phyloP scores from a whole-genome alignment of 2,113 vertebrate genomes.

The Thermophis baileyi region DNA sequence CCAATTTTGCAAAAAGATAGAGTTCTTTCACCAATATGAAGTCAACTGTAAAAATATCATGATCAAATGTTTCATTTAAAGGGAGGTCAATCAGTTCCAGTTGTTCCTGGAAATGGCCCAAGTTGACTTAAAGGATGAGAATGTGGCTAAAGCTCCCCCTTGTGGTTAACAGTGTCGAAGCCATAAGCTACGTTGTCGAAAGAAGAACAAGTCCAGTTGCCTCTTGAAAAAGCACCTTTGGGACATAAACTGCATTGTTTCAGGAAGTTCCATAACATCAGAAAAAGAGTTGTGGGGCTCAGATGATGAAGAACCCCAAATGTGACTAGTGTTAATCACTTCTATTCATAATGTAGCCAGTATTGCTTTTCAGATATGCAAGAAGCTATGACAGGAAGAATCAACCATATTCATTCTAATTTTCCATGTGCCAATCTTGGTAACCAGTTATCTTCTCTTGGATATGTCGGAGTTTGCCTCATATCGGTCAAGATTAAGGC shows the following conservation, averaged over 20 bases:
- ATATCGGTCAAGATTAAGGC: neutral
- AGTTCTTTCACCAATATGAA: slow-evolving; percentile 3
- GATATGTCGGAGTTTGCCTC: neutral
- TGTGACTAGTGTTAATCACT: neutral
- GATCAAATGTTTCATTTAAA: slow-evolving; percentile 2
- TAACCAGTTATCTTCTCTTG: neutral
- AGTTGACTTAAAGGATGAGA: neutral
- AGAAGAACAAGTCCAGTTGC: no score
- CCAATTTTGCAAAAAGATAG: neutral
- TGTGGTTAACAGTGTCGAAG: neutral
- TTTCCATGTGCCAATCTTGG: neutral
- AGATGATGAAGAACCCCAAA: neutral
- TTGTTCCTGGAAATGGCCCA: neutral
- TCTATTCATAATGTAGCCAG: neutral
- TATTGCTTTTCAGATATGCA: neutral
- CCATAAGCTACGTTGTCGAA: no score
- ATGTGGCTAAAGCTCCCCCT: slow-evolving; percentile 4
- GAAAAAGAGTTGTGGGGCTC: neutral
- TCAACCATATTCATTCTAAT: neutral
- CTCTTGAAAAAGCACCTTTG: no score
- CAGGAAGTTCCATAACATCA: neutral
- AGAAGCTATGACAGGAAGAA: neutral
- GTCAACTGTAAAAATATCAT: neutral
- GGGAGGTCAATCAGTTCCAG: neutral
- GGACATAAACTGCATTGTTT: neutral